These are phyloP conservation scores for Phataginus tetradactyla DNA, from an alignment of 2,797 vertebrate species.

Conservation along the genomic window DNA sequence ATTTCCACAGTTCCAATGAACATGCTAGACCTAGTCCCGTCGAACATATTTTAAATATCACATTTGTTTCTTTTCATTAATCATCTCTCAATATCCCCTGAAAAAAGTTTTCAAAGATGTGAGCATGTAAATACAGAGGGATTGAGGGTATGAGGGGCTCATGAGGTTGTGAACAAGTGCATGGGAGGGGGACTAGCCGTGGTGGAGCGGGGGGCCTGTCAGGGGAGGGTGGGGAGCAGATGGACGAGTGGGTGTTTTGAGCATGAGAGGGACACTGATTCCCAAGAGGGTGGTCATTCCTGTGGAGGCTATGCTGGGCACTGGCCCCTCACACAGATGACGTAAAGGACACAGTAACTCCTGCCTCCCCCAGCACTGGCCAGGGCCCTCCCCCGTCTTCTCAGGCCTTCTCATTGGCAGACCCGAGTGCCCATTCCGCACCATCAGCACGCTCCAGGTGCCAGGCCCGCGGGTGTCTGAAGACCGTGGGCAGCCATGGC, in stretches of 20 bases:
- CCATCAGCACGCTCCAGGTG: background rate
- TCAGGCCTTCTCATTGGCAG: conserved; percentile 17
- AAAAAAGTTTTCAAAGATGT: background rate
- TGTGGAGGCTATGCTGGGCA: background rate
- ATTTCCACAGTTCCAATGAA: background rate
- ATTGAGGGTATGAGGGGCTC: background rate
- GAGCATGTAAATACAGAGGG: background rate
- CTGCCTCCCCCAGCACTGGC: background rate
- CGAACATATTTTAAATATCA: background rate
- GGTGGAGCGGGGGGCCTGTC: background rate
- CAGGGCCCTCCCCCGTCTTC: background rate
- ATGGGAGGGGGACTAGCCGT: too few species aligned
- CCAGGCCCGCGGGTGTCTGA: background rate
- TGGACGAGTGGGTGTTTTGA: background rate
- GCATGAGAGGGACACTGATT: background rate
- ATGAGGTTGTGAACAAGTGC: background rate
- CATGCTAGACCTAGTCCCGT: background rate
- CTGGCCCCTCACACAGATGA: background rate
- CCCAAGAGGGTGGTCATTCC: background rate
- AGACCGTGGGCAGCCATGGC: background rate
- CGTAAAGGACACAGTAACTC: background rate
- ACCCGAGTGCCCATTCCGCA: background rate
- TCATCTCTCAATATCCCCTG: background rate
- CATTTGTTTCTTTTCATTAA: background rate
- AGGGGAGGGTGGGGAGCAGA: background rate